Evolutionary conservation across 2,113 vertebrate genomes (phyloP).

Genomic region (Ranitomeya imitator): DNA sequence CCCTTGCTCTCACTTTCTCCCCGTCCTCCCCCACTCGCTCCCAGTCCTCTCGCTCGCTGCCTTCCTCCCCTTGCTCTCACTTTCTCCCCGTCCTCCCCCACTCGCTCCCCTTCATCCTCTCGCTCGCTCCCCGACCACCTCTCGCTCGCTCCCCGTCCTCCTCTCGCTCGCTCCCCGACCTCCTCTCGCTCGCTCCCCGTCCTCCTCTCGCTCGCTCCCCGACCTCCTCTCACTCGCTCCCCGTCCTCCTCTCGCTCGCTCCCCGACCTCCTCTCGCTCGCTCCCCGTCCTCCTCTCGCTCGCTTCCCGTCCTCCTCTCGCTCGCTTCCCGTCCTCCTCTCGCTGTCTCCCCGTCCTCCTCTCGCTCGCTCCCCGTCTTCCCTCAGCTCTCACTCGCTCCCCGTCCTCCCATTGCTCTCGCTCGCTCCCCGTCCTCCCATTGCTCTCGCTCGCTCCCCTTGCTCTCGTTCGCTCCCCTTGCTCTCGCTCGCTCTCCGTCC

Average conservation of each 20-base stretch:
- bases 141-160: neutral
- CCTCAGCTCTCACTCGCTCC: no score
- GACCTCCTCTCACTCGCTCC: neutral
- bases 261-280: neutral
- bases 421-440: no score
- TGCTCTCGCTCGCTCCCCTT: neutral
- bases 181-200: neutral
- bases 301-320: no score
- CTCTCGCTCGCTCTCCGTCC: neutral
- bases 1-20: no score
- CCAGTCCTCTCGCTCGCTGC: no score
- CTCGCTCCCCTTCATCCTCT: neutral
- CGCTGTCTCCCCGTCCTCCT: no score
- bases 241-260: rapidly evolving
- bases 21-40: no score
- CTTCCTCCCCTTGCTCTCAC: neutral
- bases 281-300: neutral
- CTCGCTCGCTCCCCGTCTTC: neutral
- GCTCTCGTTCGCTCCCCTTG: neutral
- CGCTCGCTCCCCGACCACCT: no score
- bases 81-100: neutral
- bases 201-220: neutral
- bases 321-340: no score
- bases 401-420: no score
- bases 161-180: no score